A percentile compares a stretch with the other conserved stretches of the same genome.
Evolutionary conservation across 2,113 vertebrate species (phyloP).

Genomic region (Ramphastos sulfuratus): DNA sequence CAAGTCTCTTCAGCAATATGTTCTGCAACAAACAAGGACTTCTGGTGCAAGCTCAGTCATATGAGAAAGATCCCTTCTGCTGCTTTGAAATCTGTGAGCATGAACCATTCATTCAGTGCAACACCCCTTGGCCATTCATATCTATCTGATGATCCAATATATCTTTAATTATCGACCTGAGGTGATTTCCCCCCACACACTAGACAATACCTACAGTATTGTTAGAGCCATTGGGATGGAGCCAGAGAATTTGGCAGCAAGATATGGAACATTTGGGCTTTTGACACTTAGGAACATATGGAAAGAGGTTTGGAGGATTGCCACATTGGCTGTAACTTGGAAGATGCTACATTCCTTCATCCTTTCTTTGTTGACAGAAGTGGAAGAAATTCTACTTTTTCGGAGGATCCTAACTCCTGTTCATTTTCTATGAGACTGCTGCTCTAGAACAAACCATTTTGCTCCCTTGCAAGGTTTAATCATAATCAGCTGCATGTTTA

Average conservation of each 20-base stretch:
- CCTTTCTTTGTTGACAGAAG: background rate
- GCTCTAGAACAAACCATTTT: background rate
- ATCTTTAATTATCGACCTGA: slow-evolving; percentile 43
- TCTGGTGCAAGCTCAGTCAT: background rate
- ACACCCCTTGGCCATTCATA: background rate
- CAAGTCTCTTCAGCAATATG: background rate
- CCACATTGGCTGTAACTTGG: slow-evolving; percentile 20
- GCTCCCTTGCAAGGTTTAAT: background rate
- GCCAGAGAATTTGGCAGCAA: slow-evolving; percentile 55
- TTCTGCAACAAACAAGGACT: background rate
- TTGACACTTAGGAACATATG: slow-evolving; percentile 49
- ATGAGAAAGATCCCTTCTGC: background rate
- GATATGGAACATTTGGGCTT: slow-evolving; percentile 58
- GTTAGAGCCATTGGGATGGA: slow-evolving; percentile 3
- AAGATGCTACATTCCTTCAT: slow-evolving; percentile 42
- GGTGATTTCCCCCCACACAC: background rate
- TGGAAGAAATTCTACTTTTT: background rate
- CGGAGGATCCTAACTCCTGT: background rate
- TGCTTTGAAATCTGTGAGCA: background rate
- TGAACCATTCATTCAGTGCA: slow-evolving; percentile 8
- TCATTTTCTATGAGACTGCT: background rate
- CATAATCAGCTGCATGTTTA: background rate
- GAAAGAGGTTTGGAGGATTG: slow-evolving; percentile 56
- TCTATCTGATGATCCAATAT: slow-evolving; percentile 29
- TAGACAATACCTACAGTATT: slow-evolving; percentile 45